These are phyloP conservation scores for Syndactyla subalaris DNA, from an alignment of 2,797 vertebrate genomes.

Conservation along the genomic window DNA sequence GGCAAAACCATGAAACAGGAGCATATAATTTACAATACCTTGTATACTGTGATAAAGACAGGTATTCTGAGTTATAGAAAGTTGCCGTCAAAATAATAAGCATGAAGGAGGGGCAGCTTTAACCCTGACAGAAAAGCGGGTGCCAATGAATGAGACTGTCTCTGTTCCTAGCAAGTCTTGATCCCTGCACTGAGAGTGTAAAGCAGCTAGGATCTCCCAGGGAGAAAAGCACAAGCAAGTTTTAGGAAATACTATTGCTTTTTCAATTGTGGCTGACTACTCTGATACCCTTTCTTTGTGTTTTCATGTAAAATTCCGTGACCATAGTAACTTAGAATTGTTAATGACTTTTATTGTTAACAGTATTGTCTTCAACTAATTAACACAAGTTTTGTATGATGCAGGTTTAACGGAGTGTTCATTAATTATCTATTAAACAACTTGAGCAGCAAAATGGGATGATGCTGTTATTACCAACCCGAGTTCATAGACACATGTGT, in stretches of 20 bases:
- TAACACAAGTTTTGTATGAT: neutral
- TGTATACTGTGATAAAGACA: neutral
- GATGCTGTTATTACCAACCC: neutral
- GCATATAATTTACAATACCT: neutral
- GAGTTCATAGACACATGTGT: rapidly evolving
- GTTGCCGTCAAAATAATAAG: neutral
- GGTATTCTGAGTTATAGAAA: neutral
- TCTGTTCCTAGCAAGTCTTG: neutral
- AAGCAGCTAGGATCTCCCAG: neutral
- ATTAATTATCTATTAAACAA: slow-evolving; percentile 26
- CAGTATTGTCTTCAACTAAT: neutral
- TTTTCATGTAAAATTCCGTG: neutral
- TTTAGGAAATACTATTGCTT: neutral
- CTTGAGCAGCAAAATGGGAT: neutral
- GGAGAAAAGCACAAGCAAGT: neutral
- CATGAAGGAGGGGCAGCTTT: neutral
- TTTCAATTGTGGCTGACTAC: neutral
- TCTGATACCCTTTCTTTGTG: neutral
- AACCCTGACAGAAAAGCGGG: neutral
- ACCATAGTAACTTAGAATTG: neutral
- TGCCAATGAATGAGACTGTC: neutral
- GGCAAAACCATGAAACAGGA: neutral
- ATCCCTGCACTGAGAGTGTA: rapidly evolving
- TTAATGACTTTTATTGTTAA: neutral
- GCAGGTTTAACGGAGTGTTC: neutral